Conservation (phyloP, 2,888 invertebrate genomes). For the Julus scandinavius region DNA sequence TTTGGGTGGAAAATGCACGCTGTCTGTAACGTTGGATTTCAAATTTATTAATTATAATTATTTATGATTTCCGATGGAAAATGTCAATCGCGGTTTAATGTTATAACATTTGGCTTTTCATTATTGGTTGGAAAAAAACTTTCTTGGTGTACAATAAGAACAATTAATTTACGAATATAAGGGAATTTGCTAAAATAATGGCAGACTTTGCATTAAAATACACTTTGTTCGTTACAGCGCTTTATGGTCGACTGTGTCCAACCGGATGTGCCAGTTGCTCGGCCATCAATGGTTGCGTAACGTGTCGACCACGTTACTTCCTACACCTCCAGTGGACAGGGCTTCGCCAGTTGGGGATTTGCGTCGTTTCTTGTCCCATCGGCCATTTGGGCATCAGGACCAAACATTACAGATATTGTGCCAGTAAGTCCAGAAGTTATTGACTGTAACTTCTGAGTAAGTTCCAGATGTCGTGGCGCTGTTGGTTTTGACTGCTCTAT, state of each 20-base stretch:
- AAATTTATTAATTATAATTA: not conserved
- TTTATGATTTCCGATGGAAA: not conserved
- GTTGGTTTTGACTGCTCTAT: not conserved
- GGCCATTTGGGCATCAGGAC: conserved; percentile 52
- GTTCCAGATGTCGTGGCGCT: not conserved
- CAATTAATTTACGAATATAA: too few species aligned
- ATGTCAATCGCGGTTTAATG: not conserved
- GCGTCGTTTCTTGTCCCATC: conserved; percentile 54
- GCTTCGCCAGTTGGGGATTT: conserved; percentile 52
- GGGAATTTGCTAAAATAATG: too few species aligned
- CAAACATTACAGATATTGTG: conserved; percentile 51
- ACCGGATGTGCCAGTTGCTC: conserved; percentile 56
- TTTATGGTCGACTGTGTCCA: conserved; percentile 53
- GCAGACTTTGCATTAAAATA: not conserved
- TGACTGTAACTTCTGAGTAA: not conserved
- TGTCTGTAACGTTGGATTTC: not conserved
- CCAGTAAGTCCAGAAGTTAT: conserved; percentile 50
- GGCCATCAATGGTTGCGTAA: conserved; percentile 54
- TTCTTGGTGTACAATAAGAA: too few species aligned
- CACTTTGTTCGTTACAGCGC: conserved; percentile 25
- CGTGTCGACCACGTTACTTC: conserved; percentile 52
- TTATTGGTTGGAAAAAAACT: too few species aligned
- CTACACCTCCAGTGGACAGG: conserved; percentile 53
- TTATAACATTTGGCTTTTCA: too few species aligned
- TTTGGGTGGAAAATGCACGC: not conserved